Evolutionary conservation across 2,797 vertebrate species (phyloP).

Genomic region (Smutsia gigantea): DNA sequence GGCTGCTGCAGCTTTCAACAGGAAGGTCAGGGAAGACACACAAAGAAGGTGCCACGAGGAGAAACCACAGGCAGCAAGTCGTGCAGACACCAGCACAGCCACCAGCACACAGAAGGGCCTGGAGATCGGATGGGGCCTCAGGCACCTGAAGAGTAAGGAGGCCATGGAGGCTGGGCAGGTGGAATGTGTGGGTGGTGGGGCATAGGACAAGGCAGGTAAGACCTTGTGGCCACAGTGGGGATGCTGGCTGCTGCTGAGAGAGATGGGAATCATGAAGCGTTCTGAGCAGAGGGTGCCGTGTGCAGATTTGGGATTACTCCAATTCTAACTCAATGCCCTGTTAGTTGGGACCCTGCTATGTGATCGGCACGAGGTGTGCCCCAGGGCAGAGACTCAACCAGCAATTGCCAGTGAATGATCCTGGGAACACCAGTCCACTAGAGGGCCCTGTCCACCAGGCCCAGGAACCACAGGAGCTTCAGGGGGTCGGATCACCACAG

Average conservation of each 20-base stretch:
- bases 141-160: neutral
- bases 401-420: rapidly evolving
- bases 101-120: neutral
- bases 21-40: neutral
- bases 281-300: neutral
- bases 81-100: rapidly evolving
- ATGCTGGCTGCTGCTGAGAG: neutral
- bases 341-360: neutral
- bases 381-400: neutral
- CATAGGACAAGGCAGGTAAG: neutral
- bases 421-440: neutral
- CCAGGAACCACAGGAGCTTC: neutral
- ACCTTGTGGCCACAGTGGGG: neutral
- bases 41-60: neutral
- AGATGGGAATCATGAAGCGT: neutral
- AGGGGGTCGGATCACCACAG: neutral
- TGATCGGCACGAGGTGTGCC: rapidly evolving
- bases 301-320: neutral
- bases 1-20: neutral
- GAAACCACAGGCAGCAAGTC: neutral
- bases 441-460: constrained; percentile 18
- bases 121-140: rapidly evolving
- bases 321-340: neutral
- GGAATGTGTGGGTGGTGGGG: neutral
- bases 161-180: neutral